phyloP scores from a whole-genome alignment of 2,888 invertebrate species.

The Andrena camellia region DNA sequence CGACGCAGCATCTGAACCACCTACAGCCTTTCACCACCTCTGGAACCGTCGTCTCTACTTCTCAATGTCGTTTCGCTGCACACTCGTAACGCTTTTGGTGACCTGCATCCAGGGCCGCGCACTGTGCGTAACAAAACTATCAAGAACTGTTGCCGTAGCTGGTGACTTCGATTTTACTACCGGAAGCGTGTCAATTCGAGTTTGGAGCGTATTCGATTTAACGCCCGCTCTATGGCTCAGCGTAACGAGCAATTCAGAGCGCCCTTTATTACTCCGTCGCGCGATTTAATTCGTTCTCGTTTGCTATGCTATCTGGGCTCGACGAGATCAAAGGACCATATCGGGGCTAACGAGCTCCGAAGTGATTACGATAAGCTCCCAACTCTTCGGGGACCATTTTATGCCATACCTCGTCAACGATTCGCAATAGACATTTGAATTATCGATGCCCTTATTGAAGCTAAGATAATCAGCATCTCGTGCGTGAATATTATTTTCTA shows the following conservation, averaged over 20 bases:
- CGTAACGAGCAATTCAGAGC: conserved; percentile 15
- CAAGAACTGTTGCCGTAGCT: background rate
- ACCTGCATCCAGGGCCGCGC: conserved; percentile 57
- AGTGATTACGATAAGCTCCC: background rate
- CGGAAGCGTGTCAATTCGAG: background rate
- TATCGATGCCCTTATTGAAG: background rate
- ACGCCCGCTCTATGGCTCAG: conserved; percentile 1
- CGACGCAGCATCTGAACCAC: conserved; percentile 66
- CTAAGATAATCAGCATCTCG: no score
- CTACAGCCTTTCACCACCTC: conserved; percentile 73
- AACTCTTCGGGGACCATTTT: background rate
- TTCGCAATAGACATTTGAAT: conserved; percentile 6
- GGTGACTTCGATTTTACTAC: background rate
- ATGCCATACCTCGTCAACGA: background rate
- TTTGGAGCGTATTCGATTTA: conserved; percentile 9
- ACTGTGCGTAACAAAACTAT: background rate
- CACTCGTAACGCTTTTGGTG: conserved; percentile 44
- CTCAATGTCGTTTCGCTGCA: conserved; percentile 60
- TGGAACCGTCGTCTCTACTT: conserved; percentile 30
- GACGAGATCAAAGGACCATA: background rate
- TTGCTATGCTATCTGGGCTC: background rate
- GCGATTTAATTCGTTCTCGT: background rate
- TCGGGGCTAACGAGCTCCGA: background rate
- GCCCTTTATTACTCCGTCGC: background rate
- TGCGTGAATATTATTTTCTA: no score